Evolutionary conservation across 2,888 invertebrate species (phyloP).

Genomic region (Oegoconia quadripuncta): DNA sequence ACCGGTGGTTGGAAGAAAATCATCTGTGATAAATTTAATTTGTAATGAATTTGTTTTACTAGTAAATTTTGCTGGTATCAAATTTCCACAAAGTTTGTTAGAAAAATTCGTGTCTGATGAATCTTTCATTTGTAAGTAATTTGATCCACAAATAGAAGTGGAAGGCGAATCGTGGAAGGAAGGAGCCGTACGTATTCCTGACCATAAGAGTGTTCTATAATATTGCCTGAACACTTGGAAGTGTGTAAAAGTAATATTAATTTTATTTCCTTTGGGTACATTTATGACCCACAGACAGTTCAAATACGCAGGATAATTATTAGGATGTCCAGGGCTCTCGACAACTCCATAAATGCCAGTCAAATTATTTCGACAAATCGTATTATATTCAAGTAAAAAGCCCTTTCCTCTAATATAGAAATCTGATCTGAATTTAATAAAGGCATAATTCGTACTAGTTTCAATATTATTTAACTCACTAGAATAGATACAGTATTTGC

Average conservation of each 20-base stretch:
- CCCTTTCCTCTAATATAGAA: conserved; percentile 82
- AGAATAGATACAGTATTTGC: conserved; percentile 80
- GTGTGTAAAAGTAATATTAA: conserved; percentile 90
- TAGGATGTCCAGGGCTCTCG: conserved; percentile 92
- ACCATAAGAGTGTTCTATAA: neutral
- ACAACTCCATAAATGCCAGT: conserved; percentile 86
- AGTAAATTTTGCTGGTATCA: conserved; percentile 72
- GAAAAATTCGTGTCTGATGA: conserved; percentile 44
- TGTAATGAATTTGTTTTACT: conserved; percentile 79
- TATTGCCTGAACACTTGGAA: conserved; percentile 64
- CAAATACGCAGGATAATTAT: conserved; percentile 77
- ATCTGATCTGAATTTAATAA: conserved; percentile 87
- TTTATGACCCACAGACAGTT: conserved; percentile 89
- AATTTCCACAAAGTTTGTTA: conserved; percentile 65
- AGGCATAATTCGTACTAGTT: conserved; percentile 81
- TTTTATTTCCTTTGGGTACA: conserved; percentile 86
- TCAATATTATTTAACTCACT: conserved; percentile 63
- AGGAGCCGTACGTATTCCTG: neutral
- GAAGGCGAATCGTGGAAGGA: neutral
- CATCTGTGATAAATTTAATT: conserved; percentile 83
- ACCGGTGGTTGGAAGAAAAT: conserved; percentile 75
- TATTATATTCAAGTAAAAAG: conserved; percentile 86
- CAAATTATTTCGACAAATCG: conserved; percentile 83
- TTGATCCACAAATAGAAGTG: conserved; percentile 39
- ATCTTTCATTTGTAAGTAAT: conserved; percentile 80